Evolutionary conservation across 2,113 vertebrate genomes (phyloP), one percentile per base, ranked within the genome.

Genomic region (Eretmochelys imbricata): DNA sequence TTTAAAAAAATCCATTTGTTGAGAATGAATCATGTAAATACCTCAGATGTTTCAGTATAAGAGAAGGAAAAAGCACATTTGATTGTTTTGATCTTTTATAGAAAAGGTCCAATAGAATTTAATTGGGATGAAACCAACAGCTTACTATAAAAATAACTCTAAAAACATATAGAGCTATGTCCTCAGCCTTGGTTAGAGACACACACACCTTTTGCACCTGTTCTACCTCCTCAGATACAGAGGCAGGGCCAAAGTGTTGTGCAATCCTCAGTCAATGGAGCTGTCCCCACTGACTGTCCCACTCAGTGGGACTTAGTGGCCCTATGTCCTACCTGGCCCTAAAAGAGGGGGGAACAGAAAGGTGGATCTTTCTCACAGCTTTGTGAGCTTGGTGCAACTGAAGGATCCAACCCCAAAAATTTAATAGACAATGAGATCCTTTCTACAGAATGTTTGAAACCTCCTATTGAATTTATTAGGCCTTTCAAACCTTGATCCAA

Each of bases 1-100:
- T 97, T 97, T 89, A 92, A 96, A 94, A 25, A 76, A 94, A 85
- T 85, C 89, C 88, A 95, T 92, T 89, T 89, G 89, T 88, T 87
- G 75, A 84, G 80, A 94, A 82, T 93, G 29, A 95, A 97, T 90
- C 81, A 91, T 22, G 12, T 84, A 85, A 69, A 94, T 96, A 91
- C 57, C 91, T 96, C 42, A 57, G 75, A 59, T 90, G 89, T 93
- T 83, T n/a, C 14, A 69, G 25, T 88, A 51, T 49, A 86, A 76
- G 84, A 84, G 84, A 90, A 90, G 72, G 62, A 76, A 10, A 31
- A 95, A 87, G 0, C 83, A 62, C 14, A 14, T 35, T 51, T 0
- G 0, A 19, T 16, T 1, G 0, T 0, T 1, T 14, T 75, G 48
- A 84, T 85, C 6, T 1, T 59, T 38, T 10, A 35, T 0, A 0